Base-by-base conservation (phyloP, 2,888 invertebrate species). In the Heliconius sara region DNA sequence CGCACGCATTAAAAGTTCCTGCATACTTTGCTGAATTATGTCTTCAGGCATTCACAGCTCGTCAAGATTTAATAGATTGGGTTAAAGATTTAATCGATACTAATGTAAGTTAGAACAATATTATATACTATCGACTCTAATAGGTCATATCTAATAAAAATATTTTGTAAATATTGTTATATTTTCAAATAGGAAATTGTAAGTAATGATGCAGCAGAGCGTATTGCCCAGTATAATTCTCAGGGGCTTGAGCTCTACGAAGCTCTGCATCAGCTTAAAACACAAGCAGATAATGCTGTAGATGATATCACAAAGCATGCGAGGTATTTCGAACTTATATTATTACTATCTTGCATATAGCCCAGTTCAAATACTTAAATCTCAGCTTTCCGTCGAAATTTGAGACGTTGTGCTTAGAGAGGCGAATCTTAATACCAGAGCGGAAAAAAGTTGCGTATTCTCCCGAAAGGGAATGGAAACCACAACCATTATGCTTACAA, bases 31-130 rank as follows among this genome's bases (percentile, higher is more conserved):
- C 93, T 13, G 91, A 94, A 81, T 85, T 95, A 71, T 95, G 95
- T 80, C 85, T 95, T 60, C 91, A 93, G 84, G 93, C 94, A 79
- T 92, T 94, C 82, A 88, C 91, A 2, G 88, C 91, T 10, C 91
- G 95, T 3, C 94, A 95, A 85, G 94, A 95, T 85, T 86, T 95
- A 19, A 92, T 95, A 80, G 94, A 95, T 82, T 95, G 95, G 95
- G 86, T 93, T 27, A 93, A 95, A 80, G 90, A 91, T 77, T 86
- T 93, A 47, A 84, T 92, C 52, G 89, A 89, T 82, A 87, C 85
- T 83, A 85, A 88, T 81, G 94, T 93, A 82, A 85, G 89, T 81
- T 77, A 9, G 9, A 75, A 27, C 5, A 57, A 60, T 66, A 16
- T 70, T 82, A 77, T 47, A 65, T 12, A 43, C 9, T 43, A 9